Conservation (phyloP, 2,888 invertebrate genomes). For the Eupithecia abbreviata region DNA sequence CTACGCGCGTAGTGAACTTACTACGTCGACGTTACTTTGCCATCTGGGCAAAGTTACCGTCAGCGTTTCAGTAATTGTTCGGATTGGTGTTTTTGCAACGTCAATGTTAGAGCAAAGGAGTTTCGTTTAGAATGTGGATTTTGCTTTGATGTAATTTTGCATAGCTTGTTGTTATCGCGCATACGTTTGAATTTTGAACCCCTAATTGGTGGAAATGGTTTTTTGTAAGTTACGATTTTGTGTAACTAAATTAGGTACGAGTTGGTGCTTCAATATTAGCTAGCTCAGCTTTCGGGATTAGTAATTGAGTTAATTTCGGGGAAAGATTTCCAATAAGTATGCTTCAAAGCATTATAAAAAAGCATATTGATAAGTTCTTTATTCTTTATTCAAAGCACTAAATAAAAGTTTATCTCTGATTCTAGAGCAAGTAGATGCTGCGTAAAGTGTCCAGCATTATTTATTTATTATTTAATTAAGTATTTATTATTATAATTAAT, state of each 20-base stretch:
- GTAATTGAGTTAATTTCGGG: neutral
- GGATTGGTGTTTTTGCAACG: conserved; percentile 30
- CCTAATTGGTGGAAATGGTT: neutral
- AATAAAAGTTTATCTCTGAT: neutral
- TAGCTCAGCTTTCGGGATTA: neutral
- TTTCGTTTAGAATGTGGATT: neutral
- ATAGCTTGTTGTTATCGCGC: neutral
- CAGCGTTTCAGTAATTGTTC: conserved; percentile 25
- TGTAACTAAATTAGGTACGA: neutral
- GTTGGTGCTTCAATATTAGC: neutral
- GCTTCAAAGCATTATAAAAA: neutral
- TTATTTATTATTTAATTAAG: too few species aligned
- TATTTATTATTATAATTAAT: too few species aligned
- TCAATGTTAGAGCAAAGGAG: conserved; percentile 25
- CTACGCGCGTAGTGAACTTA: conserved; percentile 6
- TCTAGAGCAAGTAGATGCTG: too few species aligned
- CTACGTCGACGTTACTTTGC: conserved; percentile 6
- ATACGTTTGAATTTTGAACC: neutral
- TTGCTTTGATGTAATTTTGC: conserved; percentile 6
- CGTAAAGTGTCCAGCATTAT: too few species aligned
- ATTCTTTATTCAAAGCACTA: too few species aligned
- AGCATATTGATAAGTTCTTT: too few species aligned
- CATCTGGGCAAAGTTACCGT: conserved; percentile 13
- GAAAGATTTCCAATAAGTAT: neutral
- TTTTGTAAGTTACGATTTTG: neutral